Conservation (phyloP, 2,888 invertebrate species). For the Lymantria dispar region DNA sequence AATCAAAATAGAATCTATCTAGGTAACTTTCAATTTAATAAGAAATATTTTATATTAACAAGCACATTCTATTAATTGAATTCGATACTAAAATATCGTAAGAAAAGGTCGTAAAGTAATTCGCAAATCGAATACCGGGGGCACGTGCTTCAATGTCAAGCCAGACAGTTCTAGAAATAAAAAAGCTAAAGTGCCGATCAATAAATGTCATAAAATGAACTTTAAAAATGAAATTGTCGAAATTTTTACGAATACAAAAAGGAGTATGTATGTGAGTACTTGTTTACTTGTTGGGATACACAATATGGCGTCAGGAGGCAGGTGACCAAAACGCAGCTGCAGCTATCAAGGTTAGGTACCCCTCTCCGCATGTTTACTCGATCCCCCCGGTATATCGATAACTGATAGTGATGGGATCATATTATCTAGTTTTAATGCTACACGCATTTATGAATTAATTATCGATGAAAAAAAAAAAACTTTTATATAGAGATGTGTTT, state of each 20-base stretch:
- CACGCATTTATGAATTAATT: background rate
- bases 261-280: conserved; percentile 43
- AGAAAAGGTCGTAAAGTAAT: background rate
- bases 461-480: background rate
- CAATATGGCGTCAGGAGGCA: conserved; percentile 64
- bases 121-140: background rate
- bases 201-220: conserved; percentile 36
- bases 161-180: conserved; percentile 11
- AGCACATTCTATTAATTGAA: no score
- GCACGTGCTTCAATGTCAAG: background rate
- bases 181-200: conserved; percentile 10
- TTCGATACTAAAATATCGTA: background rate
- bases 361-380: conserved; percentile 55
- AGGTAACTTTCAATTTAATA: no score
- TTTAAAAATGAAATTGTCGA: conserved; percentile 36
- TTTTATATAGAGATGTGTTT: background rate
- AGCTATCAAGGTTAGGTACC: conserved; percentile 67
- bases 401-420: conserved; percentile 56
- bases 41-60: no score
- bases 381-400: conserved; percentile 48
- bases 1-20: no score
- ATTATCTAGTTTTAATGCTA: conserved; percentile 21
- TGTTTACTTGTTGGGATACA: conserved; percentile 49
- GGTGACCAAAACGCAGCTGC: conserved; percentile 74
- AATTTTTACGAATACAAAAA: conserved; percentile 38